phyloP scores from a whole-genome alignment of 2,888 invertebrate genomes.

The Polyploca ridens region DNA sequence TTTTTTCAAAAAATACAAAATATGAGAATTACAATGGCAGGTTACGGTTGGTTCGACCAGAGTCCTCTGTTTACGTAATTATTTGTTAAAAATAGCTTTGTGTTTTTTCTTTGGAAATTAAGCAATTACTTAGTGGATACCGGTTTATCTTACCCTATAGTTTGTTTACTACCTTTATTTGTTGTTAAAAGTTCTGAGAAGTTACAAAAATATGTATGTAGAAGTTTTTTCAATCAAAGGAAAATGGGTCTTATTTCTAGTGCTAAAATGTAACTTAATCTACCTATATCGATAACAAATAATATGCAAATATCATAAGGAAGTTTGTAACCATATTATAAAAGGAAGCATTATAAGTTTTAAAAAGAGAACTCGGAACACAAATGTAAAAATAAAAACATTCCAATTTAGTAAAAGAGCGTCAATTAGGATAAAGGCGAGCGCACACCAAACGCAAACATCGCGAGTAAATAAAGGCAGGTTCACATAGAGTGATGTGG shows the following conservation, averaged over 20 bases:
- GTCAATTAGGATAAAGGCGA: conserved; percentile 63
- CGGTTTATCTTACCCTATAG: neutral
- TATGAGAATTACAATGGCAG: conserved; percentile 20
- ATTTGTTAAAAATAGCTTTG: neutral
- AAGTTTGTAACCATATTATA: too few relatives aligned
- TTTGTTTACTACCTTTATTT: neutral
- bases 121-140: neutral
- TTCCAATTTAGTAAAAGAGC: conserved; percentile 48
- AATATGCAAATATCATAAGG: too few relatives aligned
- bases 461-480: conserved; percentile 54
- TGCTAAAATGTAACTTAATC: too few relatives aligned
- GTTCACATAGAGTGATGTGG: conserved; percentile 33
- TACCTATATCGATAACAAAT: too few relatives aligned
- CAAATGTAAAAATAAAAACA: conserved; percentile 25
- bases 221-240: too few relatives aligned
- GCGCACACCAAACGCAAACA: conserved; percentile 55
- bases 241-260: too few relatives aligned
- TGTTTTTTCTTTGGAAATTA: neutral
- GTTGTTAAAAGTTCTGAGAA: too few relatives aligned
- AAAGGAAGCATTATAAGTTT: neutral
- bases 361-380: neutral
- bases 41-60: conserved; percentile 19
- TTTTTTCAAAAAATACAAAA: conserved; percentile 24
- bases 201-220: too few relatives aligned
- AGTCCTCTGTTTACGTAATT: neutral